A percentile compares a stretch with the other conserved stretches of the same genome.
Evolutionary conservation across 2,113 vertebrate species (phyloP).

Genomic region (Pluvialis apricaria): DNA sequence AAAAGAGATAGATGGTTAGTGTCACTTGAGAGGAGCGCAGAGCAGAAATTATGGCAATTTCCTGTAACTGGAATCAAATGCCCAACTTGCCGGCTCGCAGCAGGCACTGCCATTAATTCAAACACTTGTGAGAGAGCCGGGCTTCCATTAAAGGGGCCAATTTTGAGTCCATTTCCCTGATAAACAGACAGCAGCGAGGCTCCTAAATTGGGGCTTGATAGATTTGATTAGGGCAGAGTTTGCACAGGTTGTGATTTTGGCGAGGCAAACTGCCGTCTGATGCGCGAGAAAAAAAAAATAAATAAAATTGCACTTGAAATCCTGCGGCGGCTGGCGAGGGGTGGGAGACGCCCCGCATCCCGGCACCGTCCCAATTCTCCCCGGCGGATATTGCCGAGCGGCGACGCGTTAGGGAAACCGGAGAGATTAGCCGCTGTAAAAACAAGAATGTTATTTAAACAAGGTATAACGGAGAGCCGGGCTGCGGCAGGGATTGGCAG

Average conservation of each 20-base stretch:
- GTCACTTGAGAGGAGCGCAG: slow-evolving; percentile 53
- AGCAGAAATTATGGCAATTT: slow-evolving; percentile 78
- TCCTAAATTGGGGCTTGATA: slow-evolving; percentile 70
- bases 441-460: slow-evolving; percentile 65
- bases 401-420: neutral
- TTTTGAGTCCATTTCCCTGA: slow-evolving; percentile 75
- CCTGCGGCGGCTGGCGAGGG: neutral
- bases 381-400: neutral
- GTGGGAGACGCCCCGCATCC: neutral
- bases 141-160: slow-evolving; percentile 74
- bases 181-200: slow-evolving; percentile 68
- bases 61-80: slow-evolving; percentile 73
- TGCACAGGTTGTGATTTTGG: slow-evolving; percentile 75
- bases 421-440: slow-evolving; percentile 48
- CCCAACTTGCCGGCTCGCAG: slow-evolving; percentile 66
- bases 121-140: slow-evolving; percentile 50
- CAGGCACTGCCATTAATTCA: slow-evolving; percentile 70
- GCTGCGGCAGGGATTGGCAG: neutral
- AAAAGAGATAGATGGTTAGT: neutral
- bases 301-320: slow-evolving; percentile 59
- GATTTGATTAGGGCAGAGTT: slow-evolving; percentile 74
- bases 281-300: neutral
- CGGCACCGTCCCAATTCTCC: neutral
- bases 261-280: slow-evolving; percentile 50
- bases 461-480: neutral